Base-by-base conservation (phyloP, 2,888 invertebrate genomes). In the Chrysopilus asiliformis region DNA sequence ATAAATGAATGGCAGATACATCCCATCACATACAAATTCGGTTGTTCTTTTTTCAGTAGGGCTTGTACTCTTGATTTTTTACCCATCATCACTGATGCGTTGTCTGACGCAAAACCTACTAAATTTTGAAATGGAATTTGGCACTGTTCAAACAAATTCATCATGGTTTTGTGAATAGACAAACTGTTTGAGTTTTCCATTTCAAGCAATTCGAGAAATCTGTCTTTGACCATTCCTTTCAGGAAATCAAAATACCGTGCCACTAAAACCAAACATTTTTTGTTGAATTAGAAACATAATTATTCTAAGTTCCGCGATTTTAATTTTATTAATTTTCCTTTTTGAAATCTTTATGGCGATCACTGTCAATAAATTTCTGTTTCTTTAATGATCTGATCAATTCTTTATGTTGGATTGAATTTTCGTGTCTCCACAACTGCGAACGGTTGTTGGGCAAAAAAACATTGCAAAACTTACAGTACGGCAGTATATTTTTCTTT, bases 1-100 rank as follows among this genome's bases (percentile, higher is more conserved):
- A 50, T 15, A 51, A 37, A 40, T 4, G 48, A 48, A 41, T 52
- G 53, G 30, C 51, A 53, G n/a, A 45, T 43, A 42, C 51, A 52
- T 30, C 47, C 48, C 17, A 48, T 36, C 2, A 49, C 45, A 44
- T 47, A 51, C 26, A 52, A 34, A 34, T 46, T 26, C 10, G 48
- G 48, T 13, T 45, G 25, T 14, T 45, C 32, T 33, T 40, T 29
- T 39, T 39, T 33, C 15, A 52, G 43, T 28, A 40, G 39, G 12
- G 42, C 26, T 36, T 47, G 32, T 4, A 53, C 44, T 9, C 48
- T 47, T 18, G 37, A 38, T 25, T 41, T 45, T 16, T 40, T 42
- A 3, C 48, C 51, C 48, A 49, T 49, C 51, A 53, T 51, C 10
- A 49, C 48, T 7, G 42, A 41, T 2, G 50, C 49, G 41, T 49